Base-by-base conservation (phyloP, 2,113 vertebrate genomes). In the Alces alces region DNA sequence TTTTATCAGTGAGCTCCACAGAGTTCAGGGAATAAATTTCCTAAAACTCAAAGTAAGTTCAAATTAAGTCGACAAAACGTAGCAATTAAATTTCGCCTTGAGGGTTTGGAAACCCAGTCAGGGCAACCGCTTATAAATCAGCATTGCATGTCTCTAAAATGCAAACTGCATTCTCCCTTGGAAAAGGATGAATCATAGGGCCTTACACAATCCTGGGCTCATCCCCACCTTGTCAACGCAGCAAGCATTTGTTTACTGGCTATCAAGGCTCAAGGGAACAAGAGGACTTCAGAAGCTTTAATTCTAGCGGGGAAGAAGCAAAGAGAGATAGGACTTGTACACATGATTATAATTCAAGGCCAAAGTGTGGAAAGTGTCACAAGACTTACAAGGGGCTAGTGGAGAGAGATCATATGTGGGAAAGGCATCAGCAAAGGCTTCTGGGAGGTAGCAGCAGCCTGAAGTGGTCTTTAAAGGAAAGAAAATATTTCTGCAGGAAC, bases 41-140 rank as follows among this genome's bases (percentile, higher is more conserved):
- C 55, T 91, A 73, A 82, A 89, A 97, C 93, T 64, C 58, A 95
- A 80, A 93, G 50, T 7, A 60, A 84, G 73, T 66, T 93, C 83
- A 57, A 61, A 25, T 54, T 36, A 85, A 89, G 84, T 60, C 19
- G 21, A 95, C n/a, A 82, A 93, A 85, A 76, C 16, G 60, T 45
- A 96, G 39, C 73, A 92, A 91, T 79, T 93, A 93, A 97, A 90
- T 83, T 57, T 83, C 28, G 12, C 96, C 86, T 84, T 12, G 11
- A 96, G 52, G 83, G 36, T 86, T 61, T 93, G 43, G 43, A 97
- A 95, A 93, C 80, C 88, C 64, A 50, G 36, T 61, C 80, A 21
- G 21, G 10, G 58, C 64, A 47, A 83, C 52, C 8, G 13, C 28
- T 80, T 88, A 76, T 5, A 91, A 88, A 90, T 47, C n/a, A 76